These are phyloP conservation scores for Xerus inauris DNA, from an alignment of 2,113 vertebrate species.

Conservation along the genomic window DNA sequence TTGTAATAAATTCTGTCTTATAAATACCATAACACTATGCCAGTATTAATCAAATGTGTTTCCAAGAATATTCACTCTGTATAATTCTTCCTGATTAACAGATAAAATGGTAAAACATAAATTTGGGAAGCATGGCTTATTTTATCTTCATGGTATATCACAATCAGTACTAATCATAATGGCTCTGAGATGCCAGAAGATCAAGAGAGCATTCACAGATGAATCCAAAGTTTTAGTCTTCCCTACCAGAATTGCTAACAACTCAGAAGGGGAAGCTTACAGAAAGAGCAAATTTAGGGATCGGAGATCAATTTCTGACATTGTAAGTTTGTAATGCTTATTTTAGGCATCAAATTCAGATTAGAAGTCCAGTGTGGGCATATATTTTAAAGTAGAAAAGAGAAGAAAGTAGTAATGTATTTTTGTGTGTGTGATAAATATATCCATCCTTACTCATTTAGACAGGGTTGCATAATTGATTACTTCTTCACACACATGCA, in stretches of 20 bases:
- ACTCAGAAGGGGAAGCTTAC: not conserved
- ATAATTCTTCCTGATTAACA: constrained; percentile 32
- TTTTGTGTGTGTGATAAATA: not conserved
- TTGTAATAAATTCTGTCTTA: not conserved
- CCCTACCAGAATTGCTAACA: not conserved
- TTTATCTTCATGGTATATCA: not conserved
- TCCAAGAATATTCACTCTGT: constrained; percentile 14
- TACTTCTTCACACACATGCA: not conserved
- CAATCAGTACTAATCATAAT: not conserved
- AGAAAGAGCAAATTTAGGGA: not conserved
- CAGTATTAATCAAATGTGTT: constrained; percentile 27
- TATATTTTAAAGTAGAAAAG: not conserved
- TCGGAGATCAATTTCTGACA: not conserved
- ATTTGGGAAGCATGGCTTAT: not conserved
- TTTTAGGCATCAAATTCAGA: not conserved
- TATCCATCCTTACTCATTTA: not conserved
- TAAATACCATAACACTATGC: not conserved
- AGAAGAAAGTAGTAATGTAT: not conserved
- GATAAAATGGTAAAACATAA: constrained; percentile 1
- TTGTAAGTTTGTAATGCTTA: not conserved
- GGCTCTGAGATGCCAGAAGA: not conserved
- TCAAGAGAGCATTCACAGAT: not conserved
- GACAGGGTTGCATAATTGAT: not conserved
- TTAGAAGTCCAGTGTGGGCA: not conserved
- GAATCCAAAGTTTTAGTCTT: not conserved